Base-by-base conservation (phyloP, 1,140 invertebrate genomes). In the Bradysia coprophila region DNA sequence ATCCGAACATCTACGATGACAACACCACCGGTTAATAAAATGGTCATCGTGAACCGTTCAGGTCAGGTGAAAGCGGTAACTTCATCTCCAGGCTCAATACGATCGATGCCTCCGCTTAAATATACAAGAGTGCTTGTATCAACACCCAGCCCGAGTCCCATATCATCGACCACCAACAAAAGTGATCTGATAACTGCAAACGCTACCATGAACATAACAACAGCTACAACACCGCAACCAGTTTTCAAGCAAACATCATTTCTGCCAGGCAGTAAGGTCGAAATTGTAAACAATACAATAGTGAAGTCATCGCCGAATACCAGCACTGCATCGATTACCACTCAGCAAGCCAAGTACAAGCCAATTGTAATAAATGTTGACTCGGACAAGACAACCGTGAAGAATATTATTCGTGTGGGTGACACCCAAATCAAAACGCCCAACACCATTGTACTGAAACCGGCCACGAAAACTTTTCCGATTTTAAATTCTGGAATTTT, bases 361-460 rank as follows among this genome's bases (percentile, higher is more conserved):
- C 23, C 37, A 36, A 28, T 38, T 43, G 1, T 43, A 42, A 41
- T 46, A 44, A 39, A 28, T 31, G 22, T 41, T 10, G 40, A 41
- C 19, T 40, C 38, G 21, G 40, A 41, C 19, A 41, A 31, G 18
- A 28, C 40, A 18, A 19, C 38, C 4, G 9, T 41, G 5, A 41
- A 41, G 24, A 41, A 41, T 31, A 28, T 41, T 13, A 41, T 41
- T 5, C 23, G 31, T 28, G 21, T 41, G 21, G 22, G 40, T 28
- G 40, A 28, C 9, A 8, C 21, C 10, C 8, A 11, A 10, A 39
- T 11, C 6, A 28, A 28, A n/a, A 41, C 23, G 16, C 48, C 45
- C n/a, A 36, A 36, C n/a, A 49, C 46, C 34, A 49, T 49, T 33
- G 41, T 47, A 2, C 18, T 49, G n/a, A 49, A 49, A 18, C 42